Percentiles rank a stretch among this genome's conserved stretches.
These are phyloP conservation scores for Orussus abietinus DNA, from an alignment of 1,140 invertebrate species.

Conservation along the genomic window DNA sequence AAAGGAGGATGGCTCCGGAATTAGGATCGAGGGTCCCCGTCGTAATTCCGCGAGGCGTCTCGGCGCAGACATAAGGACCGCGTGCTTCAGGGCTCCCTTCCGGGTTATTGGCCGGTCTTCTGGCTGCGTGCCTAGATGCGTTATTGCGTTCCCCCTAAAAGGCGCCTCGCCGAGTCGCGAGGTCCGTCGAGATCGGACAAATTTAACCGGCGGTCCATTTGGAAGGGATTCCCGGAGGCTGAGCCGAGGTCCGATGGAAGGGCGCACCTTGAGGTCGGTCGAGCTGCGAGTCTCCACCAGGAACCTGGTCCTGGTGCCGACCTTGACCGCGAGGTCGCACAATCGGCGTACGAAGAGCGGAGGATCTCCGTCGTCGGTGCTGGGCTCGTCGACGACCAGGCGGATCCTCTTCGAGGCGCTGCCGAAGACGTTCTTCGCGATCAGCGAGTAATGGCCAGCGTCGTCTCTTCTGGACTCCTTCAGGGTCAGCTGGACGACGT, in stretches of 20 bases:
- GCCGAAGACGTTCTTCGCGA: constrained; percentile 55
- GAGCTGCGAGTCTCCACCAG: constrained; percentile 77
- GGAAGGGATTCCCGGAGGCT: too few species aligned
- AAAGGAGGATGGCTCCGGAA: too few species aligned
- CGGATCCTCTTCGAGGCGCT: constrained; percentile 38
- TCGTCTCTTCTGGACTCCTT: constrained; percentile 55
- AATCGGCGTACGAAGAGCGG: constrained; percentile 72
- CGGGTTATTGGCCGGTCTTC: neutral
- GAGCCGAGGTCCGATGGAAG: constrained; percentile 3
- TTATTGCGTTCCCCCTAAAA: too few species aligned
- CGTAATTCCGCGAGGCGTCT: too few species aligned
- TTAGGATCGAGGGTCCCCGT: too few species aligned
- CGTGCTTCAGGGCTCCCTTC: too few species aligned
- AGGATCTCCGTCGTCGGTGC: constrained; percentile 58
- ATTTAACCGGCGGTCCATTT: too few species aligned
- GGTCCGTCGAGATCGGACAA: too few species aligned
- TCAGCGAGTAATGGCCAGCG: constrained; percentile 56
- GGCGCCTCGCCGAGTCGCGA: too few species aligned
- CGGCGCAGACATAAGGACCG: too few species aligned
- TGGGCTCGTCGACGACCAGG: constrained; percentile 37
- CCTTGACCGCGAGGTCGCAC: constrained; percentile 77
- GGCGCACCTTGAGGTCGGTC: constrained; percentile 69
- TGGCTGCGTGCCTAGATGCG: neutral
- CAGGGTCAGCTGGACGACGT: constrained; percentile 54
- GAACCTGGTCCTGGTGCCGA: constrained; percentile 77